Evolutionary conservation across 1,140 invertebrate genomes (phyloP).

Genomic region (Drosophila quadrilineata): DNA sequence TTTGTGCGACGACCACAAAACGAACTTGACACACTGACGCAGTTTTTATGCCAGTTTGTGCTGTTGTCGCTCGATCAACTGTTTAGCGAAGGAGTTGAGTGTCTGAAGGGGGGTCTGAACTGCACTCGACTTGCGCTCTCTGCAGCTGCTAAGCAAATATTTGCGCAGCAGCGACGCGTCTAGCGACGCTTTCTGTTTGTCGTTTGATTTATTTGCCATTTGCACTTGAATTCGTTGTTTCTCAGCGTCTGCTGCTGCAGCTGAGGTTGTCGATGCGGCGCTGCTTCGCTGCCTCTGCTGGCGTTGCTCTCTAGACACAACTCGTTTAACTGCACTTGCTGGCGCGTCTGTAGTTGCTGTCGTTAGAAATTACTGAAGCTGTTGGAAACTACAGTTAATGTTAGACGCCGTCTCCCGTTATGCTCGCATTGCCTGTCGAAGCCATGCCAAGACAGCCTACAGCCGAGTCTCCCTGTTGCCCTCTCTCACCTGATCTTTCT

Average conservation of each 20-base stretch:
- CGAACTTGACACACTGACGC: slow-evolving; percentile 79
- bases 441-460: no score
- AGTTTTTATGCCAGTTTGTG: slow-evolving; percentile 42
- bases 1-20: slow-evolving; percentile 51
- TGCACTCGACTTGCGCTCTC: slow-evolving; percentile 31
- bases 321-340: slow-evolving; percentile 75
- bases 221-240: slow-evolving; percentile 70
- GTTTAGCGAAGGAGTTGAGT: neutral
- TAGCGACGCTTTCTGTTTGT: slow-evolving; percentile 60
- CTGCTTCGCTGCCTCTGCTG: neutral
- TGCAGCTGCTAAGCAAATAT: slow-evolving; percentile 68
- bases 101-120: neutral
- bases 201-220: slow-evolving; percentile 74
- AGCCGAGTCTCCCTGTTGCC: neutral
- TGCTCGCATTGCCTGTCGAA: slow-evolving; percentile 57
- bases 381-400: slow-evolving; percentile 62
- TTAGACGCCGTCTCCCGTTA: slow-evolving; percentile 40
- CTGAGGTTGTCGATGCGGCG: neutral
- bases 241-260: slow-evolving; percentile 35
- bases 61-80: neutral
- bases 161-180: slow-evolving; percentile 21
- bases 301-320: slow-evolving; percentile 27
- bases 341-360: slow-evolving; percentile 21
- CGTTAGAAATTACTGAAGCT: slow-evolving; percentile 6
- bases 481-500: neutral